These are phyloP conservation scores for Enteromius radiatus DNA, from an alignment of 2,797 vertebrate species.

Conservation along the genomic window DNA sequence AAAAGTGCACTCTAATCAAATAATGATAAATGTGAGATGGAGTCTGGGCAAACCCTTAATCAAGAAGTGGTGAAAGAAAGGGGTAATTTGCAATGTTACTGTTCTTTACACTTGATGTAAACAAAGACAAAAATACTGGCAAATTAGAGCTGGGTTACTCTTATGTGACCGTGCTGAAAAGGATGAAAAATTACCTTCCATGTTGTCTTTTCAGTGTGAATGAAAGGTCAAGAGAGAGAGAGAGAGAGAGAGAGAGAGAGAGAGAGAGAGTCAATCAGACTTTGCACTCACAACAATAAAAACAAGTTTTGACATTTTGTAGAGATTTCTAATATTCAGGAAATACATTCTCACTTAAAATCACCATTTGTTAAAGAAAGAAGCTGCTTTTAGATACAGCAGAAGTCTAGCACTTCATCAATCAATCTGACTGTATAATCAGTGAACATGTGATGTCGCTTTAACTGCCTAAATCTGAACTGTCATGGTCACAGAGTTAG, in stretches of 20 bases:
- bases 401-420: conserved; percentile 34
- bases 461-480: conserved; percentile 31
- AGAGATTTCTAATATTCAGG: not conserved
- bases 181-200: conserved; percentile 44
- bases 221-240: conserved; percentile 6
- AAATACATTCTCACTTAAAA: not conserved
- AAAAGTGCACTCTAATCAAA: conserved; percentile 27
- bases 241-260: not conserved
- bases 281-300: not conserved
- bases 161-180: conserved; percentile 26
- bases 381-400: conserved; percentile 8
- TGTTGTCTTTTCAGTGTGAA: conserved; percentile 44
- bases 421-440: conserved; percentile 45
- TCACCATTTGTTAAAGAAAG: conserved; percentile 3
- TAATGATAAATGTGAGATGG: conserved; percentile 7
- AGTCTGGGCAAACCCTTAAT: conserved; percentile 22
- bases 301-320: not conserved
- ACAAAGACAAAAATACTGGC: conserved; percentile 24
- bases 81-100: conserved; percentile 30
- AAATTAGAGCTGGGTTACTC: conserved; percentile 12
- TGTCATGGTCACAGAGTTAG: not conserved
- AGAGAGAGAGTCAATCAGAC: not conserved
- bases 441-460: conserved; percentile 17
- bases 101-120: conserved; percentile 42
- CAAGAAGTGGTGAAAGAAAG: conserved; percentile 5